Conservation (phyloP, 2,888 invertebrate species). For the Apoderus coryli region DNA sequence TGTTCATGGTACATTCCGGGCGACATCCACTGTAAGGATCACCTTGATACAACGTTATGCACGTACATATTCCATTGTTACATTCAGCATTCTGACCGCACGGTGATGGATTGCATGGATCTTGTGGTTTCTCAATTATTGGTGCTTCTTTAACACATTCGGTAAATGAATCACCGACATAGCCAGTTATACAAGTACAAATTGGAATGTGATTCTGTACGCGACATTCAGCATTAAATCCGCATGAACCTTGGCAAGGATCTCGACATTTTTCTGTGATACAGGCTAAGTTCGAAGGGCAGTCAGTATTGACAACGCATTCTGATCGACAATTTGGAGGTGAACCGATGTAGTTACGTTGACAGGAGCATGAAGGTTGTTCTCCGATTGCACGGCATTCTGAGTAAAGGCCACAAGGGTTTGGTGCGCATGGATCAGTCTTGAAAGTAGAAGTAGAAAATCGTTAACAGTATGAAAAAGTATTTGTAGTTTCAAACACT, state of each 20-base stretch:
- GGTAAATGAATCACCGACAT: conserved; percentile 52
- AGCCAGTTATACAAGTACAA: conserved; percentile 44
- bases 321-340: conserved; percentile 66
- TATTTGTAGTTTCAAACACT: too few species aligned
- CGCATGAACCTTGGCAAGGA: conserved; percentile 58
- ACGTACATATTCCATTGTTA: conserved; percentile 54
- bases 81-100: conserved; percentile 70
- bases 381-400: conserved; percentile 42
- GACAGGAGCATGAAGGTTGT: conserved; percentile 53
- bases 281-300: conserved; percentile 49
- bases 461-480: too few species aligned
- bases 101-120: conserved; percentile 60
- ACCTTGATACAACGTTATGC: conserved; percentile 55
- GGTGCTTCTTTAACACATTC: conserved; percentile 38
- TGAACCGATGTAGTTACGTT: conserved; percentile 51
- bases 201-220: conserved; percentile 56
- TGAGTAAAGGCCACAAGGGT: conserved; percentile 50
- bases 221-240: conserved; percentile 53
- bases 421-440: conserved; percentile 43
- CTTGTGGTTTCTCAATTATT: conserved; percentile 24
- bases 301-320: conserved; percentile 55
- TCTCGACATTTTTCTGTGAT: conserved; percentile 57
- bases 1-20: conserved; percentile 68
- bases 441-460: conserved; percentile 18
- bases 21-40: conserved; percentile 60